A percentile compares a stretch with the other conserved stretches of the same genome.
These are phyloP conservation scores for Euphonia xanthogaster DNA, from an alignment of 2,797 vertebrate genomes.

Conservation along the genomic window DNA sequence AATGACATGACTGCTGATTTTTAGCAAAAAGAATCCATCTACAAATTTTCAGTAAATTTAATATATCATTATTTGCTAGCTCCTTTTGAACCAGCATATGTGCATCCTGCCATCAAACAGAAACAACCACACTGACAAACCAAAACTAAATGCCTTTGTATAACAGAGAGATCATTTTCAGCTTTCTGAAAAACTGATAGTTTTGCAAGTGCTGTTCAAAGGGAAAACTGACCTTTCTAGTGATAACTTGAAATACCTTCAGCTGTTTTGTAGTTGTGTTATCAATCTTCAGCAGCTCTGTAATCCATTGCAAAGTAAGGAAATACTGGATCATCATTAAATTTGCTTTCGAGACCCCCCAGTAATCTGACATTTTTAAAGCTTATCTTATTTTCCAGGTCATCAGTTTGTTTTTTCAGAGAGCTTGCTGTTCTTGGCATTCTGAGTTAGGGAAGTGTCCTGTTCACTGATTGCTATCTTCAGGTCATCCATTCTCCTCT, in stretches of 20 bases:
- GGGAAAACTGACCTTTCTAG: not conserved
- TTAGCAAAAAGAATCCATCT: not conserved
- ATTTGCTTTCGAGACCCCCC: conserved; percentile 15
- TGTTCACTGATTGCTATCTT: conserved; percentile 47
- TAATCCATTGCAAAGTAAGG: conserved; percentile 10
- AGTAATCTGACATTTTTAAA: conserved; percentile 66
- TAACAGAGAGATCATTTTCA: not conserved
- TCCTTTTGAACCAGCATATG: not conserved
- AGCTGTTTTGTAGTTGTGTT: not conserved
- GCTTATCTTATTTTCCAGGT: conserved; percentile 61
- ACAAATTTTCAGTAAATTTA: not conserved
- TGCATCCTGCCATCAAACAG: not conserved
- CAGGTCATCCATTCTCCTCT: conserved; percentile 30
- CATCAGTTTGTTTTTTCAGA: conserved; percentile 45
- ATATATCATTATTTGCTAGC: not conserved
- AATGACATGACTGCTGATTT: not conserved
- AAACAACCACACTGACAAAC: not conserved
- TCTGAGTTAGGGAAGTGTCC: conserved; percentile 25
- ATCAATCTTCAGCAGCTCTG: conserved; percentile 15
- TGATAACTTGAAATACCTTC: not conserved
- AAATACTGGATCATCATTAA: not conserved
- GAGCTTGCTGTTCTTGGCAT: conserved; percentile 20
- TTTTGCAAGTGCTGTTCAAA: not conserved
- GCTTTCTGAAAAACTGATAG: not conserved
- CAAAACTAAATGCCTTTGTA: not conserved